A percentile compares a stretch with the other conserved stretches of the same genome.
phyloP scores from a whole-genome alignment of 2,797 vertebrate genomes.

The Eulemur mongoz region DNA sequence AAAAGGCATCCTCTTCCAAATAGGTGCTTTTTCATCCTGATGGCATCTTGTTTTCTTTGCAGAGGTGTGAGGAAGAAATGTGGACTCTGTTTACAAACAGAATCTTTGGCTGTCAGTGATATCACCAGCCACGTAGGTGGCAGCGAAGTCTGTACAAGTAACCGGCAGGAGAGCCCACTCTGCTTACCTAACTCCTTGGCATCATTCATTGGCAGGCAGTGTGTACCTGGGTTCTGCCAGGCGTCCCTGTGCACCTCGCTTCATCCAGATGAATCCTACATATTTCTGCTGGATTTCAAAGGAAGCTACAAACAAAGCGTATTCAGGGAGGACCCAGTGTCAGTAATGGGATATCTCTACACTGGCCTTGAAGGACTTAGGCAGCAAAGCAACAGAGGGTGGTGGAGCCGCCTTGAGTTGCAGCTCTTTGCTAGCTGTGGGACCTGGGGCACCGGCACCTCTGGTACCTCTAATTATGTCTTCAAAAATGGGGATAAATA shows the following conservation, averaged over 20 bases:
- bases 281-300: neutral
- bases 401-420: too few species aligned
- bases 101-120: neutral
- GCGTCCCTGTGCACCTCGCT: slow-evolving; percentile 45
- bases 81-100: slow-evolving; percentile 16
- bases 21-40: neutral
- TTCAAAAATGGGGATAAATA: neutral
- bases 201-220: slow-evolving; percentile 53
- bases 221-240: slow-evolving; percentile 24
- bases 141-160: slow-evolving; percentile 54
- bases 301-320: neutral
- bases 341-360: accelerated
- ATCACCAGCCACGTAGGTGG: slow-evolving; percentile 59
- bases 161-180: neutral
- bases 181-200: slow-evolving; percentile 63
- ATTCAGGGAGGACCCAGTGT: neutral
- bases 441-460: neutral
- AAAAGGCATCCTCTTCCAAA: neutral
- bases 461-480: neutral
- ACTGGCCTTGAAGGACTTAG: neutral
- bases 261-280: neutral
- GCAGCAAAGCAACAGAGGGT: neutral
- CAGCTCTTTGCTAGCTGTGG: neutral
- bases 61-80: neutral
- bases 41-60: neutral